A percentile compares a stretch with the other conserved stretches of the same genome.
Conservation (phyloP, 2,888 invertebrate genomes). For the Plebejus melissa region DNA sequence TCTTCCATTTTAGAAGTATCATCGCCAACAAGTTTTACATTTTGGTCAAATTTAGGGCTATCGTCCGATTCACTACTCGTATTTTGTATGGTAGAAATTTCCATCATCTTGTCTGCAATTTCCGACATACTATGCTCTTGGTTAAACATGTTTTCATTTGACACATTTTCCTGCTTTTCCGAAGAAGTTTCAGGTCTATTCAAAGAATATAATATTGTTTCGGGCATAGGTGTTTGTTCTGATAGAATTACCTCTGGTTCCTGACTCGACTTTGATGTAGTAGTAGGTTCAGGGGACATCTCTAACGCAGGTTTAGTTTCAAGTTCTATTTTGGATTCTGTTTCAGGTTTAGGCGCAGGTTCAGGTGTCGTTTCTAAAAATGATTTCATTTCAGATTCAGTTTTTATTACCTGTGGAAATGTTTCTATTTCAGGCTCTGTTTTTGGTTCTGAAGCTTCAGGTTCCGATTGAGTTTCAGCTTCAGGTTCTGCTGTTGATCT, state of each 20-base stretch:
- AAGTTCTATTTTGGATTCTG: conserved; percentile 40
- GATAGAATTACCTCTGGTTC: conserved; percentile 31
- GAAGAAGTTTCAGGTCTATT: neutral
- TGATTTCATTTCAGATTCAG: conserved; percentile 4
- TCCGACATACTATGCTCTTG: neutral
- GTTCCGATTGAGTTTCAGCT: conserved; percentile 49
- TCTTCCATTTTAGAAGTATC: conserved; percentile 33
- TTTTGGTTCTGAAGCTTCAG: conserved; percentile 51
- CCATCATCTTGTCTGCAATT: neutral
- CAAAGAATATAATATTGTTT: conserved; percentile 32
- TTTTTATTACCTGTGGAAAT: neutral
- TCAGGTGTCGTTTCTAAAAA: conserved; percentile 30
- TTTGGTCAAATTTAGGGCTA: neutral
- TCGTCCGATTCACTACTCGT: neutral
- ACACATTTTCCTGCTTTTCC: conserved; percentile 22
- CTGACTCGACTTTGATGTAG: conserved; percentile 39
- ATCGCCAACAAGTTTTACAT: neutral
- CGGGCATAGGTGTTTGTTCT: conserved; percentile 37
- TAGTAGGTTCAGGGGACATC: conserved; percentile 36
- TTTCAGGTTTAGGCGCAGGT: conserved; percentile 36
- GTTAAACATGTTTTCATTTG: conserved; percentile 35
- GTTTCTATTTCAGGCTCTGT: conserved; percentile 34
- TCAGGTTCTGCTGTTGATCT: conserved; percentile 56
- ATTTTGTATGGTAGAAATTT: neutral
- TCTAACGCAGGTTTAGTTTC: conserved; percentile 22